These are phyloP conservation scores for Alosa sapidissima DNA, from an alignment of 2,797 vertebrate genomes.

Conservation along the genomic window DNA sequence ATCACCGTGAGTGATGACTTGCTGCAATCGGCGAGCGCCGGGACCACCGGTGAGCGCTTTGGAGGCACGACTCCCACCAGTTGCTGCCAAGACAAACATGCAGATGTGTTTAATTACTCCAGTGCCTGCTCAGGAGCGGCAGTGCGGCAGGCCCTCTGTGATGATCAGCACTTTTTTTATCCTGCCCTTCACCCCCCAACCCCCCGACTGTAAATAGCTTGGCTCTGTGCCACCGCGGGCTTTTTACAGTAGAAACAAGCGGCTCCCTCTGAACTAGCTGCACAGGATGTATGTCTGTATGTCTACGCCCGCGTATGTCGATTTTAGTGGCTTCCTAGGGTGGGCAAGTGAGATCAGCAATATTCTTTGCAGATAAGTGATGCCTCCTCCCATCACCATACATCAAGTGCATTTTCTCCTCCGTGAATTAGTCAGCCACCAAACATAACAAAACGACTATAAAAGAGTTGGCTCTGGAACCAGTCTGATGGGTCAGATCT, in stretches of 20 bases:
- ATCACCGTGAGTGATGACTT: not conserved
- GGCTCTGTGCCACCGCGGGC: not conserved
- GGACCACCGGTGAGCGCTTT: conserved; percentile 10
- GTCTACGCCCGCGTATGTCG: not conserved
- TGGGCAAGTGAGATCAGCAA: not conserved
- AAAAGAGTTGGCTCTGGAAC: too few relatives aligned
- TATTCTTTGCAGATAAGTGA: not conserved
- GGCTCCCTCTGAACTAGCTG: not conserved
- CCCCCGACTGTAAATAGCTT: not conserved
- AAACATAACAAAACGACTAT: not conserved
- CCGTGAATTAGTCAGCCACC: not conserved
- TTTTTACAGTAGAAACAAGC: conserved; percentile 4
- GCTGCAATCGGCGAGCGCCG: not conserved
- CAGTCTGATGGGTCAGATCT: too few relatives aligned
- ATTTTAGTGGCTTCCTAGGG: not conserved
- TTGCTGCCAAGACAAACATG: conserved; percentile 4
- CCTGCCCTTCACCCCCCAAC: too few relatives aligned
- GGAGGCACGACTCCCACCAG: conserved; percentile 17
- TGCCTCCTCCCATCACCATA: not conserved
- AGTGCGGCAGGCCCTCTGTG: not conserved
- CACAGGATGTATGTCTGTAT: not conserved
- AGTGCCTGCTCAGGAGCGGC: not conserved
- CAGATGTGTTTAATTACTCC: conserved; percentile 22
- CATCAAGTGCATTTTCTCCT: not conserved
- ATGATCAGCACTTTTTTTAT: conserved; percentile 4